Base-by-base conservation (phyloP, 2,797 vertebrate species). In the Trematomus bernacchii region DNA sequence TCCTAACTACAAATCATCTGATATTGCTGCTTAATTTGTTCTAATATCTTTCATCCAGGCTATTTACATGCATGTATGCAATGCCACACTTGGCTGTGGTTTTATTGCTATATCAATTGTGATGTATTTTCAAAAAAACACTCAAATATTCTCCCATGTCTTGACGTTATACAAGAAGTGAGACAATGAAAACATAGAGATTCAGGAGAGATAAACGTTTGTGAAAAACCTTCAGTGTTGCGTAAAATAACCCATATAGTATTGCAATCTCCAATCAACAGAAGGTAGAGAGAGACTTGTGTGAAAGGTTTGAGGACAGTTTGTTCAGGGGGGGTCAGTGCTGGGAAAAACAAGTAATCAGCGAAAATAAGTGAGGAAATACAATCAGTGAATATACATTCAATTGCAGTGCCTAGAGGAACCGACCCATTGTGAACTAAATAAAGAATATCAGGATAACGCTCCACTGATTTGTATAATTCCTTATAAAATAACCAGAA, bases 381-480 rank as follows among this genome's bases (percentile, higher is more conserved):
- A 92, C 85, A 91, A 91, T 91, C 87, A 86, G 82, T 89, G 86
- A 88, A 74, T 81, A 80, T 92, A 93, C 93, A 93, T 93, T 94
- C 91, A 92, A 77, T 71, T 76, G 80, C 86, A 89, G 80, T 84
- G 85, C 87, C 77, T 40, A 71, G 66, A 77, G 53, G 48, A 74
- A 54, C 57, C 62, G n/a, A 68, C 30, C 48, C 66, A 73, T 50
- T 60, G 63, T 79, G 71, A 69, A 57, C 76, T 77, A 68, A 62
- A 73, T 63, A 30, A 81, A 77, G 69, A 71, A 47, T 27, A 67
- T 54, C 18, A 74, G 23, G 18, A 80, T 52, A 11, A 70, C 54
- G 47, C 70, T 66, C 50, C 30, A 67, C 21, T 53, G 59, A 51
- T 60, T 66, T 65, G 68, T 10, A 72, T 71, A 66, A 77, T 80